Base-by-base conservation (phyloP, 1,140 invertebrate species). In the Pogonomyrmex barbatus region DNA sequence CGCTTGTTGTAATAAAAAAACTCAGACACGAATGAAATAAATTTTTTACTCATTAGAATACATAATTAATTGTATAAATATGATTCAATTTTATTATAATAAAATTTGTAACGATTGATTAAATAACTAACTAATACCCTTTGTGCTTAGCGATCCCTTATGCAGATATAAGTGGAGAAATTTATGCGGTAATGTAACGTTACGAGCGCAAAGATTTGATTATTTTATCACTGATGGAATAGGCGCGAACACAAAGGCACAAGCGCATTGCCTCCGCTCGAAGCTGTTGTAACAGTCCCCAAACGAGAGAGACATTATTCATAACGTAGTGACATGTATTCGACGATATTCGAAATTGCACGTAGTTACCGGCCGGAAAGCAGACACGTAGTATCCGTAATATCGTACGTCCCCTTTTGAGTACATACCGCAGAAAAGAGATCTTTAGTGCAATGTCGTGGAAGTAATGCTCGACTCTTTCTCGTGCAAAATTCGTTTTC, bases 401-500 rank as follows among this genome's bases (percentile, higher is more conserved):
- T 8, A n/a, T 68, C 50, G 36, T 50, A 73, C 30, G 17, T 70
- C 6, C 62, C 17, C 12, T 24, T 60, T 83, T 70, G 50, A 83
- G 54, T 81, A 62, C n/a, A 12, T 86, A 58, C 54, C 54, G 4
- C 83, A 14, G 47, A 76, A 75, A 39, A 39, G 50, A 67, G 52
- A 82, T 86, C 71, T 73, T 58, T 58, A 17, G 67, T 5, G 45
- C 88, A 89, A 87, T 89, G 77, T 87, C 65, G 45, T 36, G 77
- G 78, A 89, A 89, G 70, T 86, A 89, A 86, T 73, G 71, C 33
- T 30, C 54, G 45, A 67, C 73, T 78, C 62, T 78, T 88, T 79
- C 47, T 65, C 58, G 60, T 76, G 33, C 70, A 89, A 87, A 89
- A 89, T 89, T 89, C 85, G 79, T 87, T 89, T 89, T 50, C 78